A percentile compares a stretch with the other conserved stretches of the same genome.
These are phyloP conservation scores for Cryptoblepharus egeriae DNA, from an alignment of 2,797 vertebrate species.

Conservation along the genomic window DNA sequence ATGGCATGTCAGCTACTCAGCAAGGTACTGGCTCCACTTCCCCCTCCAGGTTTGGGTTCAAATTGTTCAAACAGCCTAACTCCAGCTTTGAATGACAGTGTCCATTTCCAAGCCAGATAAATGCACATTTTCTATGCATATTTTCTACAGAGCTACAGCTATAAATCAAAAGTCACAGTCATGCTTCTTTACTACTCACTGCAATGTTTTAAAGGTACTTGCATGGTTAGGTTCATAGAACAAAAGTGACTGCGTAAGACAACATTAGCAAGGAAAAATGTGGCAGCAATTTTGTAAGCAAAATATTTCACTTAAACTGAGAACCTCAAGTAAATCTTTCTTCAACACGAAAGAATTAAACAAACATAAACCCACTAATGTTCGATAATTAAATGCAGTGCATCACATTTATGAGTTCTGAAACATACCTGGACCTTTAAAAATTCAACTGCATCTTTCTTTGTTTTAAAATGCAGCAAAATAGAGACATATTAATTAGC, in stretches of 20 bases:
- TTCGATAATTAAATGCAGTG: constrained; percentile 54
- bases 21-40: too few species aligned
- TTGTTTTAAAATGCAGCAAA: constrained; percentile 48
- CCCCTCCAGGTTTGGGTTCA: too few species aligned
- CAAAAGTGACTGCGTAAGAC: background rate
- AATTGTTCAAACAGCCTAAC: too few species aligned
- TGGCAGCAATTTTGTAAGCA: constrained; percentile 42
- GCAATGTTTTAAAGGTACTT: background rate
- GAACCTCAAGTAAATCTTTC: constrained; percentile 46
- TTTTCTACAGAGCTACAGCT: too few species aligned
- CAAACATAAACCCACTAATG: constrained; percentile 41
- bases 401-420: constrained; percentile 34
- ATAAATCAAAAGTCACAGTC: background rate
- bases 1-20: too few species aligned
- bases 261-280: constrained; percentile 14
- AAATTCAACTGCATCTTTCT: constrained; percentile 44
- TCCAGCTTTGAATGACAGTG: background rate
- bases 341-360: constrained; percentile 49
- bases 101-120: background rate
- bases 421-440: constrained; percentile 36
- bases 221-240: constrained; percentile 34
- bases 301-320: constrained; percentile 58
- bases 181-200: background rate
- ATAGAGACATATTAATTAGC: constrained; percentile 56
- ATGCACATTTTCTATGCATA: background rate